Evolutionary conservation across 2,797 vertebrate genomes (phyloP), one percentile per base, ranked within the genome.

Genomic region (Thripadectes ignobilis): DNA sequence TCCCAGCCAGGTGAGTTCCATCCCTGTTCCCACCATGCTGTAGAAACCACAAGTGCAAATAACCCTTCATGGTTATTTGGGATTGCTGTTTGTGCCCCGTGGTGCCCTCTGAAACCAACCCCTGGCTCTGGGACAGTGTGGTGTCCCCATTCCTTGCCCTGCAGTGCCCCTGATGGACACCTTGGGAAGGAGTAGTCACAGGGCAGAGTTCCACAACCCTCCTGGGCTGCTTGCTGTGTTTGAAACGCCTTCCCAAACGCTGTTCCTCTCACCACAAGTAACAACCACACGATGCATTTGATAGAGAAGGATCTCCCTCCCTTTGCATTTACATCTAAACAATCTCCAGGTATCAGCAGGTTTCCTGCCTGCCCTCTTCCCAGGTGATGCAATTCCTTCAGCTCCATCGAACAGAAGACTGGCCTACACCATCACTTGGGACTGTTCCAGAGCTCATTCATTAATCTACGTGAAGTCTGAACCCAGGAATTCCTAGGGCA

Each of bases 111-210:
- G 83, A 43, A 46, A 24, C 76, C 73, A 65, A 58, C 26, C 26
- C 49, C 57, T 24, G n/a, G 5, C 51, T 29, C 18, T 32, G 65
- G 93, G 52, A 52, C 57, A 19, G 51, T 4, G 74, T 79, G 24
- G 58, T 68, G 80, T 43, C 51, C 66, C 86, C 49, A 73, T 79
- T 85, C 89, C 95, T 94, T 92, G 74, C 91, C 95, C 95, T 95
- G 89, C 95, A 96, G 80, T 88, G 92, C 94, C 95, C 79, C 95
- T 94, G 49, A 89, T 76, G 95, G 95, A 67, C 89, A 87, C 81
- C 84, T 34, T 2, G 10, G 54, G 84, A 46, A 94, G 63, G 57
- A 76, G 43, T 2, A 39, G 22, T n/a, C 59, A 30, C 9, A 5
- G 54, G 20, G n/a, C 48, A 29, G 2, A 39, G 46, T 10, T 67